Percentiles rank a stretch among this genome's conserved stretches.
phyloP scores from a whole-genome alignment of 1,140 invertebrate species.

The Tetranychus cinnabarinus region DNA sequence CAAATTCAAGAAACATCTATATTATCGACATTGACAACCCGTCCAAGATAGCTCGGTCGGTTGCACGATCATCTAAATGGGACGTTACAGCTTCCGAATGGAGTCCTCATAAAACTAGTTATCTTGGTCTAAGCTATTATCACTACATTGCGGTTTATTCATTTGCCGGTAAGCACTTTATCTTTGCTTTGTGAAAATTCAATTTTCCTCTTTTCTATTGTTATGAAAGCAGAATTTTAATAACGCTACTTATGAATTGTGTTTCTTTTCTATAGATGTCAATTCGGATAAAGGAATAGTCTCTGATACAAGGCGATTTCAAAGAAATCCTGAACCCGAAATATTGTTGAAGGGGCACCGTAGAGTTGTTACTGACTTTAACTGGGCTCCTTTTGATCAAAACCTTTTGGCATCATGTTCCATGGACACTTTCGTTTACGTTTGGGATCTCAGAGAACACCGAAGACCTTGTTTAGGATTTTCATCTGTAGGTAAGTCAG shows the following conservation, averaged over 20 bases:
- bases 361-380: conserved; percentile 56
- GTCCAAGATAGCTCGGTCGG: conserved; percentile 43
- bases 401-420: conserved; percentile 73
- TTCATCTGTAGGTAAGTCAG: neutral
- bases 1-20: conserved; percentile 47
- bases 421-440: conserved; percentile 71
- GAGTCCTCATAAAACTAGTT: conserved; percentile 57
- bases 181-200: neutral
- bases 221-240: conserved; percentile 2
- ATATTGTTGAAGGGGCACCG: conserved; percentile 60
- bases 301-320: conserved; percentile 32
- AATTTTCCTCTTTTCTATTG: conserved; percentile 1
- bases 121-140: conserved; percentile 53
- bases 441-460: conserved; percentile 51
- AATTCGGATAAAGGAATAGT: conserved; percentile 52
- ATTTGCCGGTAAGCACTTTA: neutral
- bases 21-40: conserved; percentile 50
- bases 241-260: neutral
- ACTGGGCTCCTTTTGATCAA: conserved; percentile 74
- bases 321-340: conserved; percentile 35
- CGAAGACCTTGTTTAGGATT: neutral
- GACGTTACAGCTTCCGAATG: conserved; percentile 75
- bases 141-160: conserved; percentile 7
- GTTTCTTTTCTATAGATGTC: conserved; percentile 1
- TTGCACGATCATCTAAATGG: conserved; percentile 69